Conservation (phyloP, 2,888 invertebrate genomes). For the Noctua janthe region DNA sequence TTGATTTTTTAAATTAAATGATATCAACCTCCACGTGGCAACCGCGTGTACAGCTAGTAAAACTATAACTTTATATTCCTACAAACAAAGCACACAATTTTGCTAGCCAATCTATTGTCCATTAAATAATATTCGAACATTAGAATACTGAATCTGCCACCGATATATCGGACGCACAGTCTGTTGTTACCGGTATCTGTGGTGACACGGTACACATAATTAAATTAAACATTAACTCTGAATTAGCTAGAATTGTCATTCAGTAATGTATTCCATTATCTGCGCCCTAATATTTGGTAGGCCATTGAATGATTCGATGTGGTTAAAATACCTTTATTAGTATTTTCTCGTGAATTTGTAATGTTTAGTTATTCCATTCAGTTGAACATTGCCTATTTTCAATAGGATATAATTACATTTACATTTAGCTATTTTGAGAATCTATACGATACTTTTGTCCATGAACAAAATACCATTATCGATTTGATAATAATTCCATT, state of each 20-base stretch:
- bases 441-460: conserved; percentile 15
- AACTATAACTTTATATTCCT: neutral
- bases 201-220: neutral
- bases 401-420: neutral
- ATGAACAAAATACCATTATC: conserved; percentile 11
- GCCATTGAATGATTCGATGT: conserved; percentile 2
- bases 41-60: neutral
- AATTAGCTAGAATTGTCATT: conserved; percentile 15
- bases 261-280: conserved; percentile 16
- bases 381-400: neutral
- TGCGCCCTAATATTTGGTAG: conserved; percentile 2
- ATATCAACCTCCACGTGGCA: neutral
- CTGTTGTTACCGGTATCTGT: conserved; percentile 7
- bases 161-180: conserved; percentile 1
- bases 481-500: conserved; percentile 31
- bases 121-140: conserved; percentile 8
- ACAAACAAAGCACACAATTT: neutral
- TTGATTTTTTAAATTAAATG: neutral
- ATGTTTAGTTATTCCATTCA: neutral
- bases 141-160: neutral
- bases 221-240: conserved; percentile 20
- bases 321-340: conserved; percentile 4
- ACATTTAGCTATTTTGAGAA: neutral
- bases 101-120: neutral
- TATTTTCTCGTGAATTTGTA: conserved; percentile 9